Base-by-base conservation (phyloP, 92 coral and sea anemone genomes). In the Virgularia gustaviana region DNA sequence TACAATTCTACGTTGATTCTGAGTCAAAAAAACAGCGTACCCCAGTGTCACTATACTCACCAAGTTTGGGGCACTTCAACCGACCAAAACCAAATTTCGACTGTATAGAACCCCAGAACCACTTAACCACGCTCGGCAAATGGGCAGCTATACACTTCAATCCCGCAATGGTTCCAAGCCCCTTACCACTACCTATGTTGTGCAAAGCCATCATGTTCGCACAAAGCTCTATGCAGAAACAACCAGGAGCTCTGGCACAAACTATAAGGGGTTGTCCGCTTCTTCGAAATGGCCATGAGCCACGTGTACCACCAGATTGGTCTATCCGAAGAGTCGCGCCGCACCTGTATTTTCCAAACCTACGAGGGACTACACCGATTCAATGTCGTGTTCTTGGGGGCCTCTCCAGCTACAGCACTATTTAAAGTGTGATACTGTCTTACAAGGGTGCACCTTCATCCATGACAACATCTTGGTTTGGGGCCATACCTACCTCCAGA, bases 131-230 rank as follows among this genome's bases (percentile, higher is more conserved):
- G 25, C 81, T 47, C 15, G 65, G 65, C 4, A 52, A 64, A 52
- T 35, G 63, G 15, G 33, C 73, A 76, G 65, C 37, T 38, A 43
- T n/a, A n/a, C 61, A 24, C 47, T 76, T 6, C 74, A 64, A 43
- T 49, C 81, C 32, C 11, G 31, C 25, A 76, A 76, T 62, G 81
- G 81, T 22, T 73, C 81, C 22, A 18, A 32, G 13, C 74, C 63
- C 52, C 8, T 19, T 41, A 63, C 73, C 41, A 43, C 73, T 12
- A 62, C 65, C 16, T 76, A 76, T 56, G 71, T 68, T 1, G 63
- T 77, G 19, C 65, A 65, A 35, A 59, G 67, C 49, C 76, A 36
- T 53, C 15, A 77, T 20, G 20, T 33, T 22, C 79, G 58, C 44
- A 59, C 79, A 32, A 59, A 74, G 31, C 47, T 57, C 18, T 59